phyloP scores from a whole-genome alignment of 2,113 vertebrate species.

The Agelaius tricolor region DNA sequence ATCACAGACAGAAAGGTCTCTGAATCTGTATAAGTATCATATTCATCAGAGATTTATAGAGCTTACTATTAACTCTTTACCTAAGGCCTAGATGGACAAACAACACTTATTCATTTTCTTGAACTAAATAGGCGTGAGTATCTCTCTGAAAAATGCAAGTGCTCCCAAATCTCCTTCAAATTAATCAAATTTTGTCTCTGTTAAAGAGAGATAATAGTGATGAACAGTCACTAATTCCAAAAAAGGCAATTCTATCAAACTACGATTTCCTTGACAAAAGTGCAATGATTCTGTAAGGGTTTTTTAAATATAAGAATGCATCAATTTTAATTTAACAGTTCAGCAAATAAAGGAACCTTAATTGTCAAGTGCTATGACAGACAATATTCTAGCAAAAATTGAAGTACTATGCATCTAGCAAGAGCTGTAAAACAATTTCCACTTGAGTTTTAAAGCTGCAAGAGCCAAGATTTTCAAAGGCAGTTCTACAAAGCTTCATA shows the following conservation, averaged over 20 bases:
- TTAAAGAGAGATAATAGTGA: not conserved
- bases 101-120: conserved; percentile 5
- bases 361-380: not conserved
- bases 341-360: not conserved
- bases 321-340: not conserved
- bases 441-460: not conserved
- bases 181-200: conserved; percentile 31
- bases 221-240: not conserved
- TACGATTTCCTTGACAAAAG: not conserved
- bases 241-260: not conserved
- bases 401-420: not conserved
- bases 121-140: not conserved
- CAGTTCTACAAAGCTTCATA: not conserved
- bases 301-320: not conserved
- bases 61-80: not conserved
- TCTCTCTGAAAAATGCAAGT: not conserved
- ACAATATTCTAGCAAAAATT: not conserved
- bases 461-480: not conserved
- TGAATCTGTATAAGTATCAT: not conserved
- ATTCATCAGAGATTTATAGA: conserved; percentile 7
- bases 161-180: not conserved
- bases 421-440: not conserved
- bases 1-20: not conserved
- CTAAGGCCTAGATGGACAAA: conserved; percentile 1
- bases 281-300: not conserved